A percentile compares a stretch with the other conserved stretches of the same genome.
Conservation (phyloP, 2,888 invertebrate genomes). For the Drosophila anomalipes region DNA sequence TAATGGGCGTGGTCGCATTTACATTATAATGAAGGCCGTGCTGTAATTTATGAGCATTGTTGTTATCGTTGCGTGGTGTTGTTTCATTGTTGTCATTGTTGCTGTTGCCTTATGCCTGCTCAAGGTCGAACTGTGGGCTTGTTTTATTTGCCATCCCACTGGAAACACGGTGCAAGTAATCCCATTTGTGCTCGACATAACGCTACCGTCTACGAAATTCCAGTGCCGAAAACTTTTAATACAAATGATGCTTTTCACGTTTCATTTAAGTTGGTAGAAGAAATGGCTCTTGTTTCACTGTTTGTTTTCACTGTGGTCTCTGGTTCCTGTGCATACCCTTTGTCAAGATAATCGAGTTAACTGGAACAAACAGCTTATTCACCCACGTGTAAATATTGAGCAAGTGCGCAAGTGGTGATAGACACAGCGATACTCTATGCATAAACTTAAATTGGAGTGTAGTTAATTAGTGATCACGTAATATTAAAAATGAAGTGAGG, state of each 20-base stretch:
- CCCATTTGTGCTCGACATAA: neutral
- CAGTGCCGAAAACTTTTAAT: neutral
- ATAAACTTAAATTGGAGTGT: neutral
- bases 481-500: neutral
- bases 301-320: neutral
- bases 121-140: conserved; percentile 60
- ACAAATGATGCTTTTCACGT: neutral
- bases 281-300: neutral
- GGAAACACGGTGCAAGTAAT: neutral
- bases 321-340: neutral
- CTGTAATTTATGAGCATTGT: conserved; percentile 68
- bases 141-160: conserved; percentile 15
- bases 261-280: neutral
- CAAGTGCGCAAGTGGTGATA: neutral
- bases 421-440: conserved; percentile 2
- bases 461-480: neutral
- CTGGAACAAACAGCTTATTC: neutral
- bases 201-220: neutral
- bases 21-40: conserved; percentile 62
- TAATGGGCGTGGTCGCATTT: conserved; percentile 63
- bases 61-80: conserved; percentile 39
- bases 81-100: conserved; percentile 15
- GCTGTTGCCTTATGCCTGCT: conserved; percentile 18
- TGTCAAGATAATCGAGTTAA: neutral
- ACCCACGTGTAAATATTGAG: neutral